Conservation (phyloP, 1,140 invertebrate species). For the Telenomus remus region DNA sequence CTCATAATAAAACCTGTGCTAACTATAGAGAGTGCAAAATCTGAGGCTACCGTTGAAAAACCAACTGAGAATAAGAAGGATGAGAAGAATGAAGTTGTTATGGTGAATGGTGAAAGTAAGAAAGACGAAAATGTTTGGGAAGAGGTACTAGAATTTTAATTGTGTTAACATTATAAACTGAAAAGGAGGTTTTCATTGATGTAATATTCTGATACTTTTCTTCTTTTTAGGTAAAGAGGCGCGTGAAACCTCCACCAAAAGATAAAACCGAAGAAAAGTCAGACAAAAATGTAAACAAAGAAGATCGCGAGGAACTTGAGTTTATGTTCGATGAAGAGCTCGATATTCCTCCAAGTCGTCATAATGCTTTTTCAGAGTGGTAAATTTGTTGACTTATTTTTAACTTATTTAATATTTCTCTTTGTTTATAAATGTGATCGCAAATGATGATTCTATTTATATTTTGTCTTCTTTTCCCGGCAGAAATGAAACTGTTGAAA, state of each 20-base stretch:
- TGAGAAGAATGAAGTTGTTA: background rate
- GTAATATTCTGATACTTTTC: background rate
- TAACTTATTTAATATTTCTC: constrained; percentile 25
- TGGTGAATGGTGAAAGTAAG: constrained; percentile 47
- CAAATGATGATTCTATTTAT: constrained; percentile 55
- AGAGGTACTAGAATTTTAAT: constrained; percentile 66
- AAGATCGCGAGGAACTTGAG: constrained; percentile 90
- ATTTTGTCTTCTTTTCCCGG: constrained; percentile 67
- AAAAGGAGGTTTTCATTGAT: background rate
- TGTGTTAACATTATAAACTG: background rate
- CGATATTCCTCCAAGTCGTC: constrained; percentile 83
- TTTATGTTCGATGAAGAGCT: constrained; percentile 98
- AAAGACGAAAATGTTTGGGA: constrained; percentile 73
- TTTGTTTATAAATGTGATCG: background rate
- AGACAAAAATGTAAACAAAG: constrained; percentile 71
- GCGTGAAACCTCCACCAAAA: constrained; percentile 72
- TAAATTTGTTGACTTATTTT: constrained; percentile 63
- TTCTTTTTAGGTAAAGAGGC: constrained; percentile 73
- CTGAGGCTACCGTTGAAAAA: constrained; percentile 1
- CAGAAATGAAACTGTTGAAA: constrained; percentile 52
- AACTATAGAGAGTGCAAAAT: constrained; percentile 1
- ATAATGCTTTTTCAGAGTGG: constrained; percentile 89
- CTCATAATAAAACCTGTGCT: background rate
- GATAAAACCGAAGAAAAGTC: constrained; percentile 66
- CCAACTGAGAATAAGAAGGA: constrained; percentile 9